Conservation (phyloP, 2,797 vertebrate genomes). For the Arctocebus calabarensis region DNA sequence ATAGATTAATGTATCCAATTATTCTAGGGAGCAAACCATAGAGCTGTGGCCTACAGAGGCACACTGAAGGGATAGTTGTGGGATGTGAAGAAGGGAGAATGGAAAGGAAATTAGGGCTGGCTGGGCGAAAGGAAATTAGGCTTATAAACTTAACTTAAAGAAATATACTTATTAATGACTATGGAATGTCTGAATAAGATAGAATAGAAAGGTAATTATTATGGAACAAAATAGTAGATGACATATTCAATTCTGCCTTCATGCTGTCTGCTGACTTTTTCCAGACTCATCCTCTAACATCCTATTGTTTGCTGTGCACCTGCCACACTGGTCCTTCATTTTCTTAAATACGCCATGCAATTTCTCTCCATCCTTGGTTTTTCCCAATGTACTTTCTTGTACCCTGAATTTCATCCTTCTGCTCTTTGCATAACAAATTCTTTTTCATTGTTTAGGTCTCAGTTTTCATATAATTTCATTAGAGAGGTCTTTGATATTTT, state of each 20-base stretch:
- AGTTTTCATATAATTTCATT: background rate
- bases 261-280: background rate
- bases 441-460: background rate
- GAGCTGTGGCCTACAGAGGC: background rate
- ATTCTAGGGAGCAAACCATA: constrained; percentile 29
- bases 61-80: background rate
- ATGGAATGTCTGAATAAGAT: background rate
- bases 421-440: background rate
- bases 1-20: constrained; percentile 56
- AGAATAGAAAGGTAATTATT: background rate
- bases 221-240: background rate
- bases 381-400: background rate
- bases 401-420: background rate
- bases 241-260: background rate
- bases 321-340: background rate
- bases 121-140: background rate
- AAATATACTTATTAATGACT: constrained; percentile 23
- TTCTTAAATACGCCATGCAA: background rate
- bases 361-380: background rate
- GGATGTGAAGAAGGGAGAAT: background rate
- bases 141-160: background rate
- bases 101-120: too few relatives aligned
- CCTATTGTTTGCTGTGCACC: background rate
- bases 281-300: background rate
- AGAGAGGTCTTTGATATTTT: background rate